phyloP scores from a whole-genome alignment of 2,797 vertebrate species.

The Petrocephalus schoutedeni region DNA sequence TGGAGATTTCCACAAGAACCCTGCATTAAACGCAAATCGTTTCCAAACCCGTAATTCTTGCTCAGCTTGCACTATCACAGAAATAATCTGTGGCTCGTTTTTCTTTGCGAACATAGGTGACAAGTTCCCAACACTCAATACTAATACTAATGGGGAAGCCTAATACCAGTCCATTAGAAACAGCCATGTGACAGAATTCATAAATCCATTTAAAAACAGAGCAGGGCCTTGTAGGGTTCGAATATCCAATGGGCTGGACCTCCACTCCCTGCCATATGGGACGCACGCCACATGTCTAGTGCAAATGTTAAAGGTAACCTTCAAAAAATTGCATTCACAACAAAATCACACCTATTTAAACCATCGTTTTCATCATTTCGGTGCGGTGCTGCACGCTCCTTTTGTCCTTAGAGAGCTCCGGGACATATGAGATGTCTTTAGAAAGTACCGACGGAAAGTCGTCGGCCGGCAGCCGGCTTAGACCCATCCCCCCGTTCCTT shows the following conservation, averaged over 20 bases:
- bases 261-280: neutral
- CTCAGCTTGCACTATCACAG: neutral
- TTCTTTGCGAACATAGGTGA: neutral
- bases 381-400: neutral
- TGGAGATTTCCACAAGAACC: neutral
- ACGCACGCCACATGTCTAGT: neutral
- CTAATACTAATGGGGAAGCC: neutral
- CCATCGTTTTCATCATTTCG: neutral
- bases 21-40: neutral
- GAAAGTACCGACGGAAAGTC: neutral
- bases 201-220: neutral
- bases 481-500: neutral
- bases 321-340: neutral
- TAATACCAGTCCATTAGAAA: neutral
- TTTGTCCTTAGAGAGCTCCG: neutral
- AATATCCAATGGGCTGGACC: neutral
- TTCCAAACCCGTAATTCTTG: neutral
- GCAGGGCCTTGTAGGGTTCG: neutral
- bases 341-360: neutral
- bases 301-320: neutral
- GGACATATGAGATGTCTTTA: neutral
- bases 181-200: neutral
- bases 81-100: neutral
- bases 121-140: neutral
- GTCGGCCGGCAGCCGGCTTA: neutral